These are phyloP conservation scores for Caenorhabditis afra DNA, from an alignment of 2,888 invertebrate species.

Conservation along the genomic window DNA sequence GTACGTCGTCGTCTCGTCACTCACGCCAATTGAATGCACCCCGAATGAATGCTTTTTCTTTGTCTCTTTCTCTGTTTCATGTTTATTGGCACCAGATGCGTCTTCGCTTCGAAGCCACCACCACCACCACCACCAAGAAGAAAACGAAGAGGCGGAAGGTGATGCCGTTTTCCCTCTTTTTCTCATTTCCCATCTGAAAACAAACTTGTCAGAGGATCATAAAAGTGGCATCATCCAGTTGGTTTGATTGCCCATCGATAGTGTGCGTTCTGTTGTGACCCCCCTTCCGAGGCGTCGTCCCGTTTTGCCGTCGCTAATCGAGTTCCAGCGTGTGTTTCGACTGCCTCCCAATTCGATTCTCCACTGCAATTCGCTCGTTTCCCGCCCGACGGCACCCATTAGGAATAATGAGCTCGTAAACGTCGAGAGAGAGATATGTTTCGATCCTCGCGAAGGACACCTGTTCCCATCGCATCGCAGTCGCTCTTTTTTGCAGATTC, in stretches of 20 bases:
- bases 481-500: neutral
- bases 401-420: constrained; percentile 2
- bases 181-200: no score
- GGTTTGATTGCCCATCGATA: no score
- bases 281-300: neutral
- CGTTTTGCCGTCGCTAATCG: constrained; percentile 3
- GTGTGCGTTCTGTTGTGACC: no score
- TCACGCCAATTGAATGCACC: constrained; percentile 44
- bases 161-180: no score
- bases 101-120: neutral
- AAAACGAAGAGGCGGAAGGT: no score
- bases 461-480: neutral
- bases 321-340: constrained; percentile 15
- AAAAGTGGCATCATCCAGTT: no score
- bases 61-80: constrained; percentile 12
- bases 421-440: neutral
- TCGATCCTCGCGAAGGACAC: neutral
- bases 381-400: constrained; percentile 2
- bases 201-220: no score
- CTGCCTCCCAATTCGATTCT: constrained; percentile 2
- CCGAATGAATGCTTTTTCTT: constrained; percentile 20
- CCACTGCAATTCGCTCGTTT: neutral
- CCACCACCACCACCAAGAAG: no score
- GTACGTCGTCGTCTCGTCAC: constrained; percentile 47
- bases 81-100: constrained; percentile 29